These are phyloP conservation scores for Hassar affinis DNA, from an alignment of 2,113 vertebrate species.

Conservation along the genomic window DNA sequence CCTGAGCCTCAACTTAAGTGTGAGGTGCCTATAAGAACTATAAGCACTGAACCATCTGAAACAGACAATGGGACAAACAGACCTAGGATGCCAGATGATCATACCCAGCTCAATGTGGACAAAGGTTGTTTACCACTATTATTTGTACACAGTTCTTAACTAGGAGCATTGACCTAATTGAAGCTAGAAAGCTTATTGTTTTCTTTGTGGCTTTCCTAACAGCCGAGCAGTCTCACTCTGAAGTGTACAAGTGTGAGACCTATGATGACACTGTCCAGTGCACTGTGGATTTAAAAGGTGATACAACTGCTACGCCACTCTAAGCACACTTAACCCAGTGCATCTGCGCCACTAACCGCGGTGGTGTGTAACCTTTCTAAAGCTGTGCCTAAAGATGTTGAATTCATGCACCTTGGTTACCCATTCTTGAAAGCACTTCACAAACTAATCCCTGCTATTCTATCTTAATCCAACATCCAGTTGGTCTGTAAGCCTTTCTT, in stretches of 20 bases:
- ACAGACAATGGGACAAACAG: constrained; percentile 59
- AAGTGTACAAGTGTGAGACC: constrained; percentile 72
- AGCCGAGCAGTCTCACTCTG: constrained; percentile 74
- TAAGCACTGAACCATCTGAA: constrained; percentile 54
- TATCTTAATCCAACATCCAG: constrained; percentile 63
- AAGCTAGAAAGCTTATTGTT: constrained; percentile 69
- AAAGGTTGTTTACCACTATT: constrained; percentile 72
- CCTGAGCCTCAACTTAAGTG: constrained; percentile 5
- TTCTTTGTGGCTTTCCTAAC: constrained; percentile 80
- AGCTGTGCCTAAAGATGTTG: constrained; percentile 58
- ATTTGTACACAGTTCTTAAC: constrained; percentile 59
- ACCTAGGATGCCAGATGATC: constrained; percentile 59
- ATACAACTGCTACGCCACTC: constrained; percentile 70
- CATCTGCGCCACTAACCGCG: constrained; percentile 71
- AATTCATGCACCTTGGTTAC: constrained; percentile 58
- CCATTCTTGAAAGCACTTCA: constrained; percentile 43
- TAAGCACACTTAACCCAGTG: constrained; percentile 71
- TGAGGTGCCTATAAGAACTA: constrained; percentile 45
- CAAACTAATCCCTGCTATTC: constrained; percentile 61
- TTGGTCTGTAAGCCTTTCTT: constrained; percentile 60
- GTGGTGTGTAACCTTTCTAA: constrained; percentile 63
- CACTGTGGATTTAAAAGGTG: constrained; percentile 77
- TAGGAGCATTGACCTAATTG: constrained; percentile 54
- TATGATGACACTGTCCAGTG: constrained; percentile 72
- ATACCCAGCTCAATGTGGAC: constrained; percentile 60